These are phyloP conservation scores for Mactra quadrangularis DNA, from an alignment of 1,140 invertebrate genomes.

Conservation along the genomic window DNA sequence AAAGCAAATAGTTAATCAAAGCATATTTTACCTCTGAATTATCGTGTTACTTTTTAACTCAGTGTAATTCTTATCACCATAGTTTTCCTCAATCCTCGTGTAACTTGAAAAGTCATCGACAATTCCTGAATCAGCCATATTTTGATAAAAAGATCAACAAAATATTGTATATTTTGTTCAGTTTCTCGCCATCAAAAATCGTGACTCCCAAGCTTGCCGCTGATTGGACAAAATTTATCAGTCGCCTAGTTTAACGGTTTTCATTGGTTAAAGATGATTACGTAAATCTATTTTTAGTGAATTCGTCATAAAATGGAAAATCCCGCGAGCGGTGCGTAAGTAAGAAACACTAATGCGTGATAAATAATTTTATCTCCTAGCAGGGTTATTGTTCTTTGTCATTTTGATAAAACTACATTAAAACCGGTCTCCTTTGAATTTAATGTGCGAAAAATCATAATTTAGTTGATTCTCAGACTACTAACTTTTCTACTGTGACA, in stretches of 20 bases:
- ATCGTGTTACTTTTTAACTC: conserved; percentile 48
- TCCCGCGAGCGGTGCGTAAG: neutral
- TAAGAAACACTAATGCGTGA: too few relatives aligned
- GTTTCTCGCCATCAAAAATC: neutral
- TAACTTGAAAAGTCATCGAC: conserved; percentile 37
- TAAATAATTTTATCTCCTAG: too few relatives aligned
- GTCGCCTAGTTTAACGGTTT: neutral
- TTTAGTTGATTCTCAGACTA: too few relatives aligned
- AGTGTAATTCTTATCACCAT: conserved; percentile 11
- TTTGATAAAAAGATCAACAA: neutral
- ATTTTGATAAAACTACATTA: too few relatives aligned
- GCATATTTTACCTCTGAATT: conserved; percentile 21
- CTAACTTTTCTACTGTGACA: too few relatives aligned
- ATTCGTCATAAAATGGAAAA: conserved; percentile 21
- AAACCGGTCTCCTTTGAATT: too few relatives aligned
- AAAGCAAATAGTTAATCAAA: too few relatives aligned
- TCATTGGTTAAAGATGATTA: neutral
- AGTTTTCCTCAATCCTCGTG: conserved; percentile 10
- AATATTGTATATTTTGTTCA: neutral
- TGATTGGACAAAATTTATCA: neutral
- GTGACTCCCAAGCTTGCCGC: neutral
- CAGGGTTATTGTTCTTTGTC: too few relatives aligned
- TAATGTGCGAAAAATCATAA: too few relatives aligned
- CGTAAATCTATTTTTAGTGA: neutral
- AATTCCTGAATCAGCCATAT: conserved; percentile 54